Base-by-base conservation (phyloP, 1,140 invertebrate species). In the Dendrolimus kikuchii region DNA sequence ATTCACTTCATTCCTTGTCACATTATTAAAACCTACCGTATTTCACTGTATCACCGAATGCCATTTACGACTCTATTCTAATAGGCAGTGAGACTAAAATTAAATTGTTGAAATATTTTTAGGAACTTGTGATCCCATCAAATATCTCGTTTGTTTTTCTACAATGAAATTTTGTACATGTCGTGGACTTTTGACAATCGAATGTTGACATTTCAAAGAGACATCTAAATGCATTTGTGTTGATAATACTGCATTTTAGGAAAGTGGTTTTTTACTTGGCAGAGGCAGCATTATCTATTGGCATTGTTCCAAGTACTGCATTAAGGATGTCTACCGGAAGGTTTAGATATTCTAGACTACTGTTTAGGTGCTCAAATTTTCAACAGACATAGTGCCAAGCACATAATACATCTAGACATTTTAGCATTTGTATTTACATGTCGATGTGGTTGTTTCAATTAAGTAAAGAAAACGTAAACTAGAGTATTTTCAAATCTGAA, bases 21-120 rank as follows among this genome's bases (percentile, higher is more conserved):
- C 55, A 58, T 74, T 79, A 71, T 79, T 76, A 81, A 76, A 81
- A 81, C 68, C 67, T 68, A 59, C 63, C 66, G 67, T 81, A 71
- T 79, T 80, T 77, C 67, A 78, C 67, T 66, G 64, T 71, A 68
- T 55, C 62, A 58, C 64, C 66, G 63, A 69, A 51, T 73, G 69
- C 66, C 65, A 68, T 73, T 77, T 74, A 67, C 66, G 66, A 58
- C 61, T 58, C 56, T 68, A 60, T 72, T 75, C 67, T 71, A 45
- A 45, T 45, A 45, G 23, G 3, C 3, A 23, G 23, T 23, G 23
- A 23, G 23, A 23, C 23, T 3, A 23, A 23, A 23, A 23, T 23
- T 23, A 23, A 23, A 23, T 23, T 23, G 1, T 23, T 23, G 23
- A 23, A 23, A 23, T 23, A 23, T 23, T 23, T 23, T 23, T 3